Evolutionary conservation across 35 echinoderm and acorn worm genomes (phyloP), one percentile per base, ranked within the genome.

Genomic region (Acanthaster planci): DNA sequence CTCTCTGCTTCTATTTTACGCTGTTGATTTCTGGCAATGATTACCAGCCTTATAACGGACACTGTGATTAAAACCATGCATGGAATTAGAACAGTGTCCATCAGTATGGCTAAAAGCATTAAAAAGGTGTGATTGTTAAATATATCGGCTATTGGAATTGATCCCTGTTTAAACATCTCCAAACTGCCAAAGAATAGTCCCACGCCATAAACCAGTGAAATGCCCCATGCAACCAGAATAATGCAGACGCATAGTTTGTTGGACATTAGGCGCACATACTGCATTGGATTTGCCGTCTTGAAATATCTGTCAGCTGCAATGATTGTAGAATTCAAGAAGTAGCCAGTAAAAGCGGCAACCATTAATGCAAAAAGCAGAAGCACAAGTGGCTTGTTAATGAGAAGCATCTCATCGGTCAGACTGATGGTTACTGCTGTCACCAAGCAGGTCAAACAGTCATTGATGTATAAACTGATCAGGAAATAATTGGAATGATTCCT

Each of bases 201-300:
- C 4, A 72, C 30, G 64, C 64, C 26, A 26, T 14, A 31, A 30
- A 36, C 30, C 30, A 35, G 1, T 12, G 15, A 10, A 31, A 72
- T 9, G 14, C 19, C 18, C 64, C 64, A 72, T 15, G 34, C 23
- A 8, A 34, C 14, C 30, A 72, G 34, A 30, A 72, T 72, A 31
- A 72, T 72, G 26, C 64, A 15, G 29, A 26, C 2, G 19, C 64
- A 72, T 72, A 72, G 30, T 72, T 72, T 72, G 10, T 21, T 72
- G 23, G 23, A 27, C 64, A 72, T 72, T 10, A 72, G 64, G 4
- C 64, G 64, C 64, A 72, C 14, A 15, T 72, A 72, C 64, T 72
- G 22, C 0, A 72, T 26, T 10, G 64, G 64, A 14, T 72, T 72
- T 7, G 64, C 64, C 14, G 30, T 72, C 30, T 72, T 72, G 64